These are phyloP conservation scores for Gallinago undulata DNA, from an alignment of 2,113 vertebrate genomes.

Conservation along the genomic window DNA sequence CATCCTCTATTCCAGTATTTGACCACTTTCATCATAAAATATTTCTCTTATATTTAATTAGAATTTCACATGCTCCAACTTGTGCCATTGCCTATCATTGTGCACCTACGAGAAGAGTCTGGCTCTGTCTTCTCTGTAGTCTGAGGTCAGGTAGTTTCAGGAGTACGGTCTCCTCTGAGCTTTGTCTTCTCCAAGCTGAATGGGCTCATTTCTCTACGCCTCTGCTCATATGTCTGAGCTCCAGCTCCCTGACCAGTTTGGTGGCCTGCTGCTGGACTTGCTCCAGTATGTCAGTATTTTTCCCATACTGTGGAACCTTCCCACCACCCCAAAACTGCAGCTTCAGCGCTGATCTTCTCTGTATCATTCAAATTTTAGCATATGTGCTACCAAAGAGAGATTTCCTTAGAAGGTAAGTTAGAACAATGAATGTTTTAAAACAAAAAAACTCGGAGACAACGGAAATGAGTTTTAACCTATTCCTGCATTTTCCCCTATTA, in stretches of 20 bases:
- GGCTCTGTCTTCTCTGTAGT: neutral
- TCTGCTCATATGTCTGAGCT: neutral
- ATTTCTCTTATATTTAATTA: neutral
- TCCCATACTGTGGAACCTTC: neutral
- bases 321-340: neutral
- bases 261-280: neutral
- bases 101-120: neutral
- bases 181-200: neutral
- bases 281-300: neutral
- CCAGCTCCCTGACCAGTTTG: neutral
- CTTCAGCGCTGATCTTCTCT: neutral
- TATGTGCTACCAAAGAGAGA: neutral
- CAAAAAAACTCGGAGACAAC: neutral
- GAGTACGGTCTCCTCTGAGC: neutral
- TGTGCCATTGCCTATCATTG: neutral
- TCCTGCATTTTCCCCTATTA: neutral
- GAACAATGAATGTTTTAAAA: neutral
- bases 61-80: neutral
- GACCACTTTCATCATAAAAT: neutral
- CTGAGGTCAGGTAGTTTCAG: neutral
- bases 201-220: neutral
- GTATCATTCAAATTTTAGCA: neutral
- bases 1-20: neutral
- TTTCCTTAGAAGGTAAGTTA: neutral
- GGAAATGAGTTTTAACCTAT: neutral